Conservation (phyloP, 2,888 invertebrate species). For the Tinea trinotella region DNA sequence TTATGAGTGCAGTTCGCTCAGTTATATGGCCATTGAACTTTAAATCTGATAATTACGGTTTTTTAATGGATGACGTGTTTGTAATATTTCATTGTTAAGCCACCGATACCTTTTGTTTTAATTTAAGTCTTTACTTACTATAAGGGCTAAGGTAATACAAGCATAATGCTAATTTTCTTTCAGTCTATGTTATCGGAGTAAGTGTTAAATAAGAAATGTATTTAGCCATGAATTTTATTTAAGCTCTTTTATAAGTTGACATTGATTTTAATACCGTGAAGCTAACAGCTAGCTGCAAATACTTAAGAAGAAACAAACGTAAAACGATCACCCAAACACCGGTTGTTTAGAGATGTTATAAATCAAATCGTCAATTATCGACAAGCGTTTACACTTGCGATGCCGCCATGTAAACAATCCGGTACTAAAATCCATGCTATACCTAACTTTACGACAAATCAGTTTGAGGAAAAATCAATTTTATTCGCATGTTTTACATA, state of each 20-base stretch:
- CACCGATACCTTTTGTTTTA: too few species aligned
- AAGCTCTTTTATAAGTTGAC: too few species aligned
- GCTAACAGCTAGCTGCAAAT: too few species aligned
- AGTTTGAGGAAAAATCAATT: conserved; percentile 72
- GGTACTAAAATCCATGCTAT: conserved; percentile 60
- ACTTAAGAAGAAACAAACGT: conserved; percentile 28
- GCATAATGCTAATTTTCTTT: background rate
- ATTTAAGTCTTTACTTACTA: background rate
- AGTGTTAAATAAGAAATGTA: too few species aligned
- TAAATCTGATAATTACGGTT: conserved; percentile 60
- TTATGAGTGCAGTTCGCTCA: conserved; percentile 38
- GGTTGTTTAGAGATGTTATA: conserved; percentile 70
- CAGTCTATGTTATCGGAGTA: too few species aligned
- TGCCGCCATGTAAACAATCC: conserved; percentile 69
- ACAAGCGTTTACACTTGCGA: conserved; percentile 69
- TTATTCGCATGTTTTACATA: conserved; percentile 53
- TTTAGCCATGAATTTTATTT: background rate
- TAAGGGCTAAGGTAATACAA: too few species aligned
- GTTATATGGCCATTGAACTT: conserved; percentile 57
- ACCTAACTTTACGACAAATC: conserved; percentile 65
- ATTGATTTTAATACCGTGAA: too few species aligned
- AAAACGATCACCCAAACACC: conserved; percentile 61
- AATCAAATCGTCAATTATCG: conserved; percentile 73
- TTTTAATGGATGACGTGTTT: conserved; percentile 58
- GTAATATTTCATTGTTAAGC: conserved; percentile 24